These are phyloP conservation scores for Arenicola marina DNA, from an alignment of 2,888 invertebrate species.

Conservation along the genomic window DNA sequence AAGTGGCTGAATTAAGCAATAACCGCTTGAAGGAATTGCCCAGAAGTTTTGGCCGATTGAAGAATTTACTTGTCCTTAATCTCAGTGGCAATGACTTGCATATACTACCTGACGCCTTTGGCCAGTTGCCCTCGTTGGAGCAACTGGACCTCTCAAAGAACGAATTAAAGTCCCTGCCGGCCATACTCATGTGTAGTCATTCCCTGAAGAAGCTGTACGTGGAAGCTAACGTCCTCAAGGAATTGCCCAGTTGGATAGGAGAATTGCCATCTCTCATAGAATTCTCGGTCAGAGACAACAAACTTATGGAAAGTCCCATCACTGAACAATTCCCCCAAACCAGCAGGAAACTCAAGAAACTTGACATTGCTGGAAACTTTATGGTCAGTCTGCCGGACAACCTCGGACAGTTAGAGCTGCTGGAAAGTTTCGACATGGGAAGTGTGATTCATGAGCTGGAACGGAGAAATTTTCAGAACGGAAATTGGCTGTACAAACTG, in stretches of 20 bases:
- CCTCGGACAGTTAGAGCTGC: conserved; percentile 38
- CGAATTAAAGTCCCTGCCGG: neutral
- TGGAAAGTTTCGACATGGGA: conserved; percentile 46
- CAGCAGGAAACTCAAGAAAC: conserved; percentile 8
- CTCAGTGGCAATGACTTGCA: neutral
- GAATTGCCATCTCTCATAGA: neutral
- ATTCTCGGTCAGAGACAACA: conserved; percentile 4
- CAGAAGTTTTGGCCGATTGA: conserved; percentile 1
- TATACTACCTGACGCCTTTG: conserved; percentile 1
- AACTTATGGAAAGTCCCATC: neutral
- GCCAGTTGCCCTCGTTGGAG: neutral
- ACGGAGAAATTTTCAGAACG: conserved; percentile 48
- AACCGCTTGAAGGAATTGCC: conserved; percentile 1
- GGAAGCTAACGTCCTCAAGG: neutral
- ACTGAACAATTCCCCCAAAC: neutral
- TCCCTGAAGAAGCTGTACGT: conserved; percentile 1
- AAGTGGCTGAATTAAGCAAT: neutral
- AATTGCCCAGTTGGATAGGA: conserved; percentile 1
- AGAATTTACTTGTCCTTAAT: neutral
- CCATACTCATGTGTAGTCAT: neutral
- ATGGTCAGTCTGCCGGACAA: conserved; percentile 43
- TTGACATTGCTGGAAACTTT: conserved; percentile 48
- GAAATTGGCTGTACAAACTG: conserved; percentile 47
- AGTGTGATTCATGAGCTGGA: conserved; percentile 50
- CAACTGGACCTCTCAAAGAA: conserved; percentile 5